A percentile compares a stretch with the other conserved stretches of the same genome.
phyloP scores from a whole-genome alignment of 2,797 vertebrate genomes.

The Semaprochilodus insignis region DNA sequence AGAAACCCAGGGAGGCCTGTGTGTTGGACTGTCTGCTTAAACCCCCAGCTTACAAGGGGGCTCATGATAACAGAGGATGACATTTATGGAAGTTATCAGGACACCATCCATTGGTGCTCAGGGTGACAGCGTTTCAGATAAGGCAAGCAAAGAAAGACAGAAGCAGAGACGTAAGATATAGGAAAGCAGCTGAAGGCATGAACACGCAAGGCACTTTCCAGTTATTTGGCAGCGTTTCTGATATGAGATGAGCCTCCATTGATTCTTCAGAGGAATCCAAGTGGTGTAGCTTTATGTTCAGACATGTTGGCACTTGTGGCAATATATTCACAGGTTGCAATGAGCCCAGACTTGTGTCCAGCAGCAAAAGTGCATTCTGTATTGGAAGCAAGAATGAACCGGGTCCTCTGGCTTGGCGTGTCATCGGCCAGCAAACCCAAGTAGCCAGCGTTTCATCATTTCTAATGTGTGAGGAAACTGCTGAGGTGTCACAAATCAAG shows the following conservation, averaged over 20 bases:
- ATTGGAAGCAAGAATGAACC: not conserved
- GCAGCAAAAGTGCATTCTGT: not conserved
- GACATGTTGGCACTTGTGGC: conserved; percentile 23
- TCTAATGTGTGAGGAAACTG: not conserved
- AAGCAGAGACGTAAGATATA: not conserved
- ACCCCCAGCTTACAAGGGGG: not conserved
- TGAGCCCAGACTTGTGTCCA: not conserved
- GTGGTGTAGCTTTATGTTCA: conserved; percentile 2
- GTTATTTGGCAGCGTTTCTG: conserved; percentile 22
- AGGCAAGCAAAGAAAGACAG: conserved; percentile 2
- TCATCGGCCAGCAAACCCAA: not conserved
- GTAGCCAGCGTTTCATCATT: not conserved
- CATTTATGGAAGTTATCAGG: conserved; percentile 40
- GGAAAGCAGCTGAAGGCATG: conserved; percentile 4
- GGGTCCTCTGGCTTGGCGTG: not conserved
- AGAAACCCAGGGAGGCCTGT: conserved; percentile 8
- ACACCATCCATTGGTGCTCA: conserved; percentile 28
- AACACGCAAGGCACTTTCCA: conserved; percentile 31
- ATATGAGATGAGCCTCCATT: conserved; percentile 22
- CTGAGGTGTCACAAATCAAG: not conserved
- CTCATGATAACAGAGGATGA: conserved; percentile 19
- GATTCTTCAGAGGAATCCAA: conserved; percentile 13
- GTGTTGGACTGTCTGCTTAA: not conserved
- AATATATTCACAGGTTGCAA: not conserved
- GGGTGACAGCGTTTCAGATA: conserved; percentile 28